Percentiles rank a stretch among this genome's conserved stretches.
These are phyloP conservation scores for Caenorhabditis sp. DNA, from an alignment of 2,888 invertebrate species.

Conservation along the genomic window DNA sequence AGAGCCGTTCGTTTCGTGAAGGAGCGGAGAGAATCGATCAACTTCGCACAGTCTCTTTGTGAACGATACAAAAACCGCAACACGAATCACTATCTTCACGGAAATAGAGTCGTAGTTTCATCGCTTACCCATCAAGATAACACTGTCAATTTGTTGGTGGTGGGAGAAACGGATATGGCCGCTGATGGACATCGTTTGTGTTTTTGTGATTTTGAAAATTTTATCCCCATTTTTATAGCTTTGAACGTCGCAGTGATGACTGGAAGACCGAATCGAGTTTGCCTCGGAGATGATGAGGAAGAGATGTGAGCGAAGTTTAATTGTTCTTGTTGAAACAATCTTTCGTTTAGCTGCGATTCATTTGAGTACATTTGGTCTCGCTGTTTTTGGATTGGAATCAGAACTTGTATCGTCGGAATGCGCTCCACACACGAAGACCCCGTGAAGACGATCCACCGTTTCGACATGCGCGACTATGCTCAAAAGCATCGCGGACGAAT, in stretches of 20 bases:
- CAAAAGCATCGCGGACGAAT: slow-evolving; percentile 14
- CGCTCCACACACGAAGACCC: not conserved
- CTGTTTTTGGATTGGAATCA: slow-evolving; percentile 43
- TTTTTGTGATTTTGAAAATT: not conserved
- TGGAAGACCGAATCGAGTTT: slow-evolving; percentile 22
- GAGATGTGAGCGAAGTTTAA: slow-evolving; percentile 8
- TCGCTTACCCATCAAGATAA: not conserved
- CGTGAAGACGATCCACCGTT: slow-evolving; percentile 12
- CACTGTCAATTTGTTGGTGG: slow-evolving; percentile 6
- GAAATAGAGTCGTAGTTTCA: slow-evolving; percentile 10
- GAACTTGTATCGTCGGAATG: slow-evolving; percentile 29
- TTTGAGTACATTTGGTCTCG: slow-evolving; percentile 49
- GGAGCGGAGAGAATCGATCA: slow-evolving; percentile 20
- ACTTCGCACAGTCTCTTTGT: slow-evolving; percentile 25
- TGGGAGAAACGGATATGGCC: slow-evolving; percentile 38
- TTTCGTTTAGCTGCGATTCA: slow-evolving; percentile 3
- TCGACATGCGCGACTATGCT: not conserved
- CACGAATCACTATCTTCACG: slow-evolving; percentile 17
- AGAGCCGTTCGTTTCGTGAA: not conserved
- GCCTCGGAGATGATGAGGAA: slow-evolving; percentile 13
- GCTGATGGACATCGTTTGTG: slow-evolving; percentile 4
- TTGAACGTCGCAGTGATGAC: slow-evolving; percentile 20
- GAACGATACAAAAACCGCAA: not conserved
- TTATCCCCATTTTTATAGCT: not conserved
- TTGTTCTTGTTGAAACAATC: not conserved